Base-by-base conservation (phyloP, 2,113 vertebrate genomes). In the Myotis lucifugus region DNA sequence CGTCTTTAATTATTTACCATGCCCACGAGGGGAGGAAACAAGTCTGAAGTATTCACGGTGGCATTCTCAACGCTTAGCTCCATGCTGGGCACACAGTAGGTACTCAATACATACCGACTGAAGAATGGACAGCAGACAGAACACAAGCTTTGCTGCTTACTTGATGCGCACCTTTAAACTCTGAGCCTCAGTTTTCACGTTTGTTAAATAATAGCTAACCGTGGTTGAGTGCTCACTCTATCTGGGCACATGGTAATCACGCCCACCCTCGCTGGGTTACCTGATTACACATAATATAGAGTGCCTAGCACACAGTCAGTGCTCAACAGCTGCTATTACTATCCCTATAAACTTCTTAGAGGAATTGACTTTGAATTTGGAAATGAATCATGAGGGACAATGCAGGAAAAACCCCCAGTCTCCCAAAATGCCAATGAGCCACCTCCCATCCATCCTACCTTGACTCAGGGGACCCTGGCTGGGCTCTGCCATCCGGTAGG, bases 381-480 rank as follows among this genome's bases (percentile, higher is more conserved):
- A 97, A 87, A 54, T 27, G 42, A 73, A 95, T 19, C 69, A 64
- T 23, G n/a, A 88, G 29, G 23, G 13, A 54, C 27, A 86, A 76
- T 11, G n/a, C 54, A 61, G 78, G 15, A 56, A 93, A 73, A 78
- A 8, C 14, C 48, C 72, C 72, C 67, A 64, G 66, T 54, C 37
- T 46, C 83, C 82, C 46, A 0, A n/a, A 85, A 77, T 34, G 32
- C 37, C 72, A 81, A 37, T 21, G 46, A 37, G 34, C 25, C 18
- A 61, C 72, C 42, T 34, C 4, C 12, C n/a, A 42, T n/a, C 11
- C 69, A 92, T 85, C 97, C 81, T 98, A 99, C 98, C 98, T 99
- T 97, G 98, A 97, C 64, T 98, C 98, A 72, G 98, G 98, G 67
- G 98, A 98, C 46, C 97, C 95, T 0, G 98, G 97, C 94, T 97